Base-by-base conservation (phyloP, 2,113 vertebrate species). In the Lepus timidus region DNA sequence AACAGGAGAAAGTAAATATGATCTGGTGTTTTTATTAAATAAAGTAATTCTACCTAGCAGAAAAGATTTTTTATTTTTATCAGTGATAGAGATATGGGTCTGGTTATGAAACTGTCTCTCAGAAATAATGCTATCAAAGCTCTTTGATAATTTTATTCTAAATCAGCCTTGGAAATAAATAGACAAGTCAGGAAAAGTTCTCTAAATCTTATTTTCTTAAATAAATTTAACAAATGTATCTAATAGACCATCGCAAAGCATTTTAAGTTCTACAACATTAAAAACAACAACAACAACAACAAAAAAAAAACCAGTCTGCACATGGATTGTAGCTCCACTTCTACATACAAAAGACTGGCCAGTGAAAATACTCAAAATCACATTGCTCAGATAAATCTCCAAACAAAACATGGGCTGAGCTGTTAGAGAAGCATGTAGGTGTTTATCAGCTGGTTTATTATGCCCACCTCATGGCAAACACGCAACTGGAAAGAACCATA, bases 381-480 rank as follows among this genome's bases (percentile, higher is more conserved):
- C 33, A 82, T 0, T 33, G 64, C 52, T 83, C 3, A 10, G 52
- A 75, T 0, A 0, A 6, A 1, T 65, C 25, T 80, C 7, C 33
- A 89, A 91, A 75, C 9, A 95, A 96, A 97, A 97, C 49, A 12
- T 16, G 36, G 31, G 84, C 39, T 4, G 68, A 52, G 29, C 55
- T 94, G 78, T 36, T 9, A 39, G 31, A 83, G 49, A 78, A 85
- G 64, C 0, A 4, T n/a, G 2, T 23, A 76, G 88, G 68, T 19
- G 76, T 12, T 33, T 79, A 0, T 33, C 82, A 2, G n/a, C 0
- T 36, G 84, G 19, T 55, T 94, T 79, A 33, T 39, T 39, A 94
- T 68, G 89, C 68, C 82, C 82, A 61, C 88, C 74, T 94, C 85
- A 90, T 55, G 74, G n/a, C 61, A 23, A 4, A 1, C 0, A 6